Conservation (phyloP, 2,113 vertebrate genomes). For the Halcyon senegalensis region DNA sequence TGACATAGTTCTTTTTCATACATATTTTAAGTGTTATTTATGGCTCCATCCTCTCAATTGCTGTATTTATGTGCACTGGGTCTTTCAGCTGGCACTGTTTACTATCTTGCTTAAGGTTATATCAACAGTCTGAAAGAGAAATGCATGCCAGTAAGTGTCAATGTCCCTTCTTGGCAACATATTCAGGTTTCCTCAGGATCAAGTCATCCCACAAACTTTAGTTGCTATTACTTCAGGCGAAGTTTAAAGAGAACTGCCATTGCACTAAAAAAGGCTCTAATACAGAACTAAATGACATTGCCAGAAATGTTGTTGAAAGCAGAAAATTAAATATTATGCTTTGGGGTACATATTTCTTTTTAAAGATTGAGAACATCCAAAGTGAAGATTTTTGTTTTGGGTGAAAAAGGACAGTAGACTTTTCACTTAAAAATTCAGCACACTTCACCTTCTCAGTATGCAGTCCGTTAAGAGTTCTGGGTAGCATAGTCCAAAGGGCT, state of each 20-base stretch:
- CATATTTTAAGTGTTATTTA: not conserved
- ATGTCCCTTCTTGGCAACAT: not conserved
- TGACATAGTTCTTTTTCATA: not conserved
- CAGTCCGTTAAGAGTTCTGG: not conserved
- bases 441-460: not conserved
- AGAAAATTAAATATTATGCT: not conserved
- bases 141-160: not conserved
- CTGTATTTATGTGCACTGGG: not conserved
- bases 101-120: not conserved
- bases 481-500: not conserved
- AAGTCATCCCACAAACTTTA: not conserved
- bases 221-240: not conserved
- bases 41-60: not conserved
- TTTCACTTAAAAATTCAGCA: not conserved
- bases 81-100: slow-evolving; percentile 2
- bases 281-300: not conserved
- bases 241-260: not conserved
- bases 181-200: not conserved
- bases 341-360: not conserved
- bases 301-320: not conserved
- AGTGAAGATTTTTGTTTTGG: not conserved
- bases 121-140: not conserved
- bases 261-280: not conserved
- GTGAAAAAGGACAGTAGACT: not conserved
- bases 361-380: not conserved